Evolutionary conservation across 2,113 vertebrate species (phyloP).

Genomic region (Ciconia stormi): DNA sequence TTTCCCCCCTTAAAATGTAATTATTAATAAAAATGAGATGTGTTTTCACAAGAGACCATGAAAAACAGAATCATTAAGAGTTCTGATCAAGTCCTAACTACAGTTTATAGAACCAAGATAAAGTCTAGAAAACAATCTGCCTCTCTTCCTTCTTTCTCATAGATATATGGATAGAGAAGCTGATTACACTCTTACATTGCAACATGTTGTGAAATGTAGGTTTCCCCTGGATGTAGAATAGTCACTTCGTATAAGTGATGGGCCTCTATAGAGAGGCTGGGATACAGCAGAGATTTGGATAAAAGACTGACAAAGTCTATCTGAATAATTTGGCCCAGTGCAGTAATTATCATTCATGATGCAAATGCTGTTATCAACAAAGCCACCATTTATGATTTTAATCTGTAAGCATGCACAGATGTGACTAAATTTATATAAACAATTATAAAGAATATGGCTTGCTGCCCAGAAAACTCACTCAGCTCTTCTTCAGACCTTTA

Average conservation of each 20-base stretch:
- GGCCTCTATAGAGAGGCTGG: background rate
- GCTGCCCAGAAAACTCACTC: background rate
- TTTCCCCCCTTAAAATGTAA: background rate
- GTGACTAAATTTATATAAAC: background rate
- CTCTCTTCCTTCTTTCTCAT: background rate
- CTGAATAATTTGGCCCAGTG: background rate
- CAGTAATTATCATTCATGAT: background rate
- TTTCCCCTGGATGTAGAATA: background rate
- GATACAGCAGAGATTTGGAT: background rate
- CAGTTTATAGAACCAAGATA: background rate
- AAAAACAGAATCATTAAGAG: background rate
- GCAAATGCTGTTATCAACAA: background rate
- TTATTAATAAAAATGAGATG: background rate
- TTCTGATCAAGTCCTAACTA: background rate
- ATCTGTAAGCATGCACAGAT: background rate
- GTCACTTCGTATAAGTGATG: background rate
- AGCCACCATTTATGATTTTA: background rate
- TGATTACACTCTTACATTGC: background rate
- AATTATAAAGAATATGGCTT: background rate
- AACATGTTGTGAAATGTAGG: background rate
- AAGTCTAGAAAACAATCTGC: background rate
- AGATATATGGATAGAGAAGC: background rate
- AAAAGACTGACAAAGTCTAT: background rate
- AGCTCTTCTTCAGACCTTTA: background rate
- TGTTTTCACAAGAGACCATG: background rate